Percentiles rank a stretch among this genome's conserved stretches.
These are phyloP conservation scores for Calephelis perditalis DNA, from an alignment of 2,888 invertebrate genomes.

Conservation along the genomic window DNA sequence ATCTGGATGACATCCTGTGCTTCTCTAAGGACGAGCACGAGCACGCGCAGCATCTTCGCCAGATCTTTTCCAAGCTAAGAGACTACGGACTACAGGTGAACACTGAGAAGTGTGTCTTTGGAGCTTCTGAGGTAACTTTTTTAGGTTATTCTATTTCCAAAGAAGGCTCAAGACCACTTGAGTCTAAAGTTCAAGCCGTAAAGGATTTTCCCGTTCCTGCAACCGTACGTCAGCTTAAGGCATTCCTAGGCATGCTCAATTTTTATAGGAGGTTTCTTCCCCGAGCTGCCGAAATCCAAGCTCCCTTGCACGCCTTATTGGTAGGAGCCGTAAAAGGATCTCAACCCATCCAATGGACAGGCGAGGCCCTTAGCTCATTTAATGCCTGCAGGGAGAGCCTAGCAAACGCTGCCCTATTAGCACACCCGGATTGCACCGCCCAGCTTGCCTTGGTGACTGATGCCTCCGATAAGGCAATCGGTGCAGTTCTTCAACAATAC, in stretches of 20 bases:
- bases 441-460: constrained; percentile 39
- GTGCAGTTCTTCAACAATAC: constrained; percentile 31
- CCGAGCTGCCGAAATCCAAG: constrained; percentile 38
- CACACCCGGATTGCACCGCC: constrained; percentile 28
- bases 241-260: constrained; percentile 35
- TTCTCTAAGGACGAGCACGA: constrained; percentile 25
- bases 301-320: constrained; percentile 37
- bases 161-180: constrained; percentile 37
- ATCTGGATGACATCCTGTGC: constrained; percentile 42
- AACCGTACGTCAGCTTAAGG: constrained; percentile 26
- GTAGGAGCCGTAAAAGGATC: constrained; percentile 35
- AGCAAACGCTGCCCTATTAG: constrained; percentile 1
- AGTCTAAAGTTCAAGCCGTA: constrained; percentile 35
- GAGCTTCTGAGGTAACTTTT: constrained; percentile 28
- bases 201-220: constrained; percentile 28
- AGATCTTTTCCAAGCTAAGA: constrained; percentile 26
- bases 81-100: constrained; percentile 32
- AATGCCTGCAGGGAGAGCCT: constrained; percentile 2
- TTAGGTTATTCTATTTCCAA: constrained; percentile 28
- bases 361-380: not conserved
- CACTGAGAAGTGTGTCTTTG: constrained; percentile 31
- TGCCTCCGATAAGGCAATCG: constrained; percentile 20
- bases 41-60: constrained; percentile 29
- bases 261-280: constrained; percentile 40
- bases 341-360: constrained; percentile 25